phyloP scores from a whole-genome alignment of 23 tunicate genomes.

The Botrylloides violaceus region DNA sequence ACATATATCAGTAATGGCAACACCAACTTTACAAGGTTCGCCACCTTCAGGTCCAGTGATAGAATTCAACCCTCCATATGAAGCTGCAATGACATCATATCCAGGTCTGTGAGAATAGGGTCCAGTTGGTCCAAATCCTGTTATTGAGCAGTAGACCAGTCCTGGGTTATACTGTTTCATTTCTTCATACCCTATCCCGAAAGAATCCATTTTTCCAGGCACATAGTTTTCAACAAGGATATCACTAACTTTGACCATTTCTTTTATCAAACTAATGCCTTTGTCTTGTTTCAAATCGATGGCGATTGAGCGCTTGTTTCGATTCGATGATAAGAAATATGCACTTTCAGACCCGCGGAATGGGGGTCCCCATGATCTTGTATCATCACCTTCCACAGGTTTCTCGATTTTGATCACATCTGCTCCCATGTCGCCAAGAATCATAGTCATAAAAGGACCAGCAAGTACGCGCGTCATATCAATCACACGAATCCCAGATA shows the following conservation, averaged over 20 bases:
- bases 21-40: slow-evolving; percentile 91
- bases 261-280: slow-evolving; percentile 45
- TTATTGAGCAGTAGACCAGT: slow-evolving; percentile 68
- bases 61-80: slow-evolving; percentile 77
- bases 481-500: slow-evolving; percentile 55
- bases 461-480: slow-evolving; percentile 88
- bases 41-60: slow-evolving; percentile 95
- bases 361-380: slow-evolving; percentile 97
- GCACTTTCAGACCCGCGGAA: slow-evolving; percentile 68
- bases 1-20: slow-evolving; percentile 91
- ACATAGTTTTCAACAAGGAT: slow-evolving; percentile 80
- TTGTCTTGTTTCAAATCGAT: slow-evolving; percentile 50
- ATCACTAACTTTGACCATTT: slow-evolving; percentile 58
- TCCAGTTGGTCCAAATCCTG: slow-evolving; percentile 86
- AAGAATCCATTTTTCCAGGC: slow-evolving; percentile 77
- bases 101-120: slow-evolving; percentile 81
- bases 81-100: slow-evolving; percentile 97
- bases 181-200: slow-evolving; percentile 74
- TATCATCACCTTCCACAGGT: slow-evolving; percentile 85
- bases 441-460: slow-evolving; percentile 81
- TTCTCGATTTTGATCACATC: slow-evolving; percentile 88
- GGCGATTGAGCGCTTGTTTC: slow-evolving; percentile 85
- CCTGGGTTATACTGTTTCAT: slow-evolving; percentile 50
- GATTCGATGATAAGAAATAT: slow-evolving; percentile 81
- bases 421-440: slow-evolving; percentile 96